A percentile compares a stretch with the other conserved stretches of the same genome.
These are phyloP conservation scores for Leptestheria dahalacensis DNA, from an alignment of 1,140 invertebrate genomes.

Conservation along the genomic window DNA sequence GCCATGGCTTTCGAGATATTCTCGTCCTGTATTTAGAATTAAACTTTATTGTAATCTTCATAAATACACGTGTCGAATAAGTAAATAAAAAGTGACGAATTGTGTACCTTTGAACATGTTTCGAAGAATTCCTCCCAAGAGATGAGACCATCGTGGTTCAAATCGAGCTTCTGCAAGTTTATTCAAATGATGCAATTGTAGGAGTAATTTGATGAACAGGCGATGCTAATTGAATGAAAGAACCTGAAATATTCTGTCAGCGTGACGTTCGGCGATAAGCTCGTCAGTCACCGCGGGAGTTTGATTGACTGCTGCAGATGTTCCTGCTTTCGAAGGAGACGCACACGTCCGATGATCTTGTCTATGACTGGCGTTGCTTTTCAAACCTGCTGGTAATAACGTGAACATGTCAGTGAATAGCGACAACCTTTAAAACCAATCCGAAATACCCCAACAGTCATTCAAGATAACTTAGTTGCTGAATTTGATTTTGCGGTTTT, in stretches of 20 bases:
- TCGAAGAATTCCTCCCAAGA: constrained; percentile 94
- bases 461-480: too few relatives aligned
- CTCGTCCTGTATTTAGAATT: background rate
- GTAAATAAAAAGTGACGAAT: too few relatives aligned
- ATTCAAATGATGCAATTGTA: too few relatives aligned
- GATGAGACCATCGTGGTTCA: constrained; percentile 87
- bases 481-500: too few relatives aligned
- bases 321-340: background rate
- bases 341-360: background rate
- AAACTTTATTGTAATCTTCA: constrained; percentile 2
- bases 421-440: background rate
- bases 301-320: background rate
- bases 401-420: background rate
- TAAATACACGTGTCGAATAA: background rate
- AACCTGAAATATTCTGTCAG: constrained; percentile 17
- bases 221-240: background rate
- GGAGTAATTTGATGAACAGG: background rate
- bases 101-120: constrained; percentile 78
- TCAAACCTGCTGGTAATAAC: background rate
- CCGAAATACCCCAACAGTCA: background rate
- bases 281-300: constrained; percentile 1
- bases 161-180: constrained; percentile 75
- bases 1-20: constrained; percentile 7
- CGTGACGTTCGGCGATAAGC: constrained; percentile 12
- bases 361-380: background rate